Evolutionary conservation across 1,140 invertebrate species (phyloP), one percentile per base, ranked within the genome.

Genomic region (Drosophila elegans): DNA sequence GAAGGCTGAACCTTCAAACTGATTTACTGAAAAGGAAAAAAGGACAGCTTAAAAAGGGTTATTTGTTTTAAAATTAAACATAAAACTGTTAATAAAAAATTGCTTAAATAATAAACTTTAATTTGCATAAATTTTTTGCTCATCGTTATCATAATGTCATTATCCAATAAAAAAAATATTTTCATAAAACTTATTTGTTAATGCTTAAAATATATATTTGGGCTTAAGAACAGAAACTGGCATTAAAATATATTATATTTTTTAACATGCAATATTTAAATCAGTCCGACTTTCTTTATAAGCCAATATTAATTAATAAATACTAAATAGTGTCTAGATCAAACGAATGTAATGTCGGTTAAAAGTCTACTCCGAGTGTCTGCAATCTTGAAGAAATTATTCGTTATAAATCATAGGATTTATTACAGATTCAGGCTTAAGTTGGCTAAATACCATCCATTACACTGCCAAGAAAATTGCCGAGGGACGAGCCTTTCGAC

Each of bases 401-500:
- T 4, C 10, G 16, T 45, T 16, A 61, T 3, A 36, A 29, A 11
- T 6, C 1, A 6, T 36, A 16, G n/a, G 25, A 60, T 41, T 38
- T 55, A 68, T 77, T 69, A 52, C 2, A 66, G 49, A 78, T 74
- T 77, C 66, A 66, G 42, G 44, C 66, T 29, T n/a, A 51, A 34
- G n/a, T 6, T n/a, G 3, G 7, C 29, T 6, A 59, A 46, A 67
- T 59, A 54, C 42, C 45, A 25, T 3, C n/a, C 25, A 41, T 3
- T 38, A 11, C 25, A 7, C 11, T 51, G n/a, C 27, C 12, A 41
- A 3, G 4, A 11, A 29, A 12, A 29, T 4, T 25, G 11, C 11
- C 5, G 7, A 29, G 62, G 11, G 41, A n/a, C 13, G 13, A 42
- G 42, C 12, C 59, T 54, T 61, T 62, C 49, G 13, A 55, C 60